These are phyloP conservation scores for Agrotis clavis DNA, from an alignment of 2,888 invertebrate species.

Conservation along the genomic window DNA sequence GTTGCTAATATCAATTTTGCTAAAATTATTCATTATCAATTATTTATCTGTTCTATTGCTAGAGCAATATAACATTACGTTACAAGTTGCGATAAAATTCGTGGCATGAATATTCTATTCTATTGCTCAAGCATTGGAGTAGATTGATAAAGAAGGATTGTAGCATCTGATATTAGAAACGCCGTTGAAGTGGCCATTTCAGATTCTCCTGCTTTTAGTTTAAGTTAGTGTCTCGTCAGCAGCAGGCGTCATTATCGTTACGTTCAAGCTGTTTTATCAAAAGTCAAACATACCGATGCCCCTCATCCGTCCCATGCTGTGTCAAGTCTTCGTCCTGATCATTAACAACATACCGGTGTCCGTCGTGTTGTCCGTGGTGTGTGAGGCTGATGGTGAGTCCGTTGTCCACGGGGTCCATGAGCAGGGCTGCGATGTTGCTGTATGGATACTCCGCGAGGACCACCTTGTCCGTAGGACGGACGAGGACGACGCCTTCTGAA, in stretches of 20 bases:
- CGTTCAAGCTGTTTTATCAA: slow-evolving; percentile 34
- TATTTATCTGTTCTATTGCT: too few species aligned
- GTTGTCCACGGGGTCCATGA: slow-evolving; percentile 97
- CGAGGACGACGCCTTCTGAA: slow-evolving; percentile 97
- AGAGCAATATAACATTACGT: too few species aligned
- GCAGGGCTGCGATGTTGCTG: slow-evolving; percentile 97
- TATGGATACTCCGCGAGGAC: slow-evolving; percentile 98
- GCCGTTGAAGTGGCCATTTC: background rate
- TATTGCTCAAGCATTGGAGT: too few species aligned
- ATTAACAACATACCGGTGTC: slow-evolving; percentile 82
- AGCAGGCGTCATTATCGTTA: slow-evolving; percentile 49
- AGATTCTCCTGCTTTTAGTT: background rate
- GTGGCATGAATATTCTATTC: too few species aligned
- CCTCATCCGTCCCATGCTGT: slow-evolving; percentile 24
- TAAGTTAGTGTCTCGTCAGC: slow-evolving; percentile 37
- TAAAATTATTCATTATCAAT: too few species aligned
- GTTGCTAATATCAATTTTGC: too few species aligned
- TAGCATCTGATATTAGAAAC: too few species aligned
- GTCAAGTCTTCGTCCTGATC: slow-evolving; percentile 37
- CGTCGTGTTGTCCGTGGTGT: slow-evolving; percentile 91
- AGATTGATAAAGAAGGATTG: too few species aligned
- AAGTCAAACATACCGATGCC: slow-evolving; percentile 45
- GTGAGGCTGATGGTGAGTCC: slow-evolving; percentile 97
- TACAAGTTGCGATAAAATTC: too few species aligned
- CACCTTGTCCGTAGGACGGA: slow-evolving; percentile 97